Percentiles rank a stretch among this genome's conserved stretches.
These are phyloP conservation scores for Steinernema scapterisci DNA, from an alignment of 2,888 invertebrate genomes.

Conservation along the genomic window DNA sequence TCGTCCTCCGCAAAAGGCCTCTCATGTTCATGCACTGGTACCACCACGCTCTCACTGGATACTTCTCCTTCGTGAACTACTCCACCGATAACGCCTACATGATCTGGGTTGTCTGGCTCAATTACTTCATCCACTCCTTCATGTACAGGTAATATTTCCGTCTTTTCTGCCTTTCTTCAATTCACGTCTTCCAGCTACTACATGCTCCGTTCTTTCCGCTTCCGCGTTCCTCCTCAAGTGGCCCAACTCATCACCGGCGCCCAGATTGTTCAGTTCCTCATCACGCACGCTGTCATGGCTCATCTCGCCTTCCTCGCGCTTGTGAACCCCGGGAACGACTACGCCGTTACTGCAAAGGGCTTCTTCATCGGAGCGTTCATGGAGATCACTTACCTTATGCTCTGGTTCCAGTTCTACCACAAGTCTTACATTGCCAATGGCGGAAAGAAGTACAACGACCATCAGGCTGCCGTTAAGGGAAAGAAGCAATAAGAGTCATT, in stretches of 20 bases:
- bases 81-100: slow-evolving; percentile 63
- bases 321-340: slow-evolving; percentile 42
- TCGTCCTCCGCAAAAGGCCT: slow-evolving; percentile 61
- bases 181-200: slow-evolving; percentile 50
- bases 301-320: slow-evolving; percentile 49
- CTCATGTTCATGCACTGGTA: slow-evolving; percentile 64
- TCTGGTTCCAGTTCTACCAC: slow-evolving; percentile 64
- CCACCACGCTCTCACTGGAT: slow-evolving; percentile 63
- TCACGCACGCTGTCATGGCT: slow-evolving; percentile 58
- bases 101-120: slow-evolving; percentile 63
- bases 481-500: background rate
- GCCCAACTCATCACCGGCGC: slow-evolving; percentile 59
- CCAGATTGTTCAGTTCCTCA: slow-evolving; percentile 63
- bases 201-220: slow-evolving; percentile 58
- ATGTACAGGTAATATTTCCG: slow-evolving; percentile 52
- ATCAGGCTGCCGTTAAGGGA: slow-evolving; percentile 17
- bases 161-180: background rate
- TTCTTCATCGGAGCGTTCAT: slow-evolving; percentile 57
- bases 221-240: slow-evolving; percentile 57
- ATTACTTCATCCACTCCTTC: slow-evolving; percentile 60
- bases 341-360: slow-evolving; percentile 55
- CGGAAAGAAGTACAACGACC: slow-evolving; percentile 57
- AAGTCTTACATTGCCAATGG: slow-evolving; percentile 56
- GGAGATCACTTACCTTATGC: slow-evolving; percentile 57
- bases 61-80: slow-evolving; percentile 62